Conservation (phyloP, 2,797 vertebrate species). For the Anas bernieri region DNA sequence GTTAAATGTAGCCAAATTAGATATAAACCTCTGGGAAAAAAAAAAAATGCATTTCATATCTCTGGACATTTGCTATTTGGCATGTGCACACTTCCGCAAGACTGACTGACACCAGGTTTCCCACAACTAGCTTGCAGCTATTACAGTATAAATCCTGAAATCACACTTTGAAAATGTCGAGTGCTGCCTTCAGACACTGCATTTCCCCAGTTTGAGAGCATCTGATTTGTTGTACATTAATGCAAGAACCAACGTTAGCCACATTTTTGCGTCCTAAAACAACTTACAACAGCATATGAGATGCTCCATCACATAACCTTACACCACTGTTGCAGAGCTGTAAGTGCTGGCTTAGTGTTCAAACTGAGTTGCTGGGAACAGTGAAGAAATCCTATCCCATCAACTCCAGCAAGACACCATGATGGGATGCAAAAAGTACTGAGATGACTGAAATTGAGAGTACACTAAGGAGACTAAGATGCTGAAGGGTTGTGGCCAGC, state of each 20-base stretch:
- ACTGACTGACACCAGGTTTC: not conserved
- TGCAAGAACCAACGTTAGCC: not conserved
- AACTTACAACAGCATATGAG: not conserved
- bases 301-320: rapidly evolving
- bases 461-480: rapidly evolving
- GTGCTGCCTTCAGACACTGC: rapidly evolving
- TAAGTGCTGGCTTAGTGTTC: not conserved
- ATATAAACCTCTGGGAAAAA: not conserved
- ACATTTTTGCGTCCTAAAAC: not conserved
- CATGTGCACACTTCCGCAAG: not conserved
- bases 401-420: not conserved
- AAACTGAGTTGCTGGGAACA: not conserved
- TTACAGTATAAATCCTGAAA: not conserved
- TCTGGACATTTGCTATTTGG: not conserved
- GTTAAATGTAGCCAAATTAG: not conserved
- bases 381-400: not conserved
- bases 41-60: not conserved
- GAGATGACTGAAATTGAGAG: not conserved
- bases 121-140: not conserved
- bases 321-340: not conserved
- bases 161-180: rapidly evolving
- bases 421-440: not conserved
- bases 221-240: not conserved
- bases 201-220: not conserved
- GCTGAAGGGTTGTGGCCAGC: not conserved